Evolutionary conservation across 2,888 invertebrate genomes (phyloP), one percentile per base, ranked within the genome.

Genomic region (Cistogaster globosa): DNA sequence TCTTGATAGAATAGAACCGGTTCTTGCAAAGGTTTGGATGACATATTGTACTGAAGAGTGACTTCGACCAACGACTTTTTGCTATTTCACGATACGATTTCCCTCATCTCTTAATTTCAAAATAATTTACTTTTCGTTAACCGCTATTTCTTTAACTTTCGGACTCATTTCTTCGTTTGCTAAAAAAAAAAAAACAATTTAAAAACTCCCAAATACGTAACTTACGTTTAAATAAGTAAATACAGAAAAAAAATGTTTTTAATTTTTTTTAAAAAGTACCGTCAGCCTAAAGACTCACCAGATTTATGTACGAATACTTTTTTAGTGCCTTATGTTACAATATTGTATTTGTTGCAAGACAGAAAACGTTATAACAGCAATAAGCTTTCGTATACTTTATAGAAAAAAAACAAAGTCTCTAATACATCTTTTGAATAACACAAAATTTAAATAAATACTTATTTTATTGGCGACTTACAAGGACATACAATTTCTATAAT

Each of bases 31-130:
- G 9, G 2, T 20, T 38, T 62, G 38, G 32, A 32, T 16, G 26
- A 58, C 32, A n/a, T 58, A 58, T 16, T 58, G 58, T 7, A 58
- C 16, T 32, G 62, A 62, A 38, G 42, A 62, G 20, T 62, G 62
- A 38, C 62, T 62, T 20, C 62, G 38, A 7, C 38, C 62, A 18
- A 42, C 20, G 3, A 38, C n/a, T 62, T 38, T 20, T 7, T 12
- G 4, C 62, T 42, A 62, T 42, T 62, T 62, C 20, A 11, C 62
- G 62, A 42, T 42, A 62, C 4, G 62, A 20, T 20, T 62, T 62
- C 7, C 32, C 2, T 58, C 58, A 58, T 58, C 14, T 57, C 57
- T 57, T 57, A 26, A 22, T 22, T 60, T 60, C 32, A 60, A 36
- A 18, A 38, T 60, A 60, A 60, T 60, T 60, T 60, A 38, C 8